Evolutionary conservation across 2,888 invertebrate species (phyloP), one percentile per base, ranked within the genome.

Genomic region (Trichopria drosophilae): DNA sequence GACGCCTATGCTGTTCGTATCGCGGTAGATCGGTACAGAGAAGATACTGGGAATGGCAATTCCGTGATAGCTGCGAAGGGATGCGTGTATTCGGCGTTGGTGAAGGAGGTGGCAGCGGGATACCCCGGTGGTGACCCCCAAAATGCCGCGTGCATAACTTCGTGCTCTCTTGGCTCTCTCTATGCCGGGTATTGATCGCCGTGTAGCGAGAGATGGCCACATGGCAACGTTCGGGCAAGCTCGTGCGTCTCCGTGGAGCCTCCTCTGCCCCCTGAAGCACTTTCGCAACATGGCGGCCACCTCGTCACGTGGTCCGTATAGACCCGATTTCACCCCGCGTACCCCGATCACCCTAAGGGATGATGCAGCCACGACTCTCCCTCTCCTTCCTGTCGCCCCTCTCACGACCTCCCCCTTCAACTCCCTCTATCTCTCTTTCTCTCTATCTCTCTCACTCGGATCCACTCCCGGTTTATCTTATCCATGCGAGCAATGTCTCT

Each of bases 111-210:
- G 40, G 19, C 50, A 51, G 32, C 51, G 15, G 28, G 24, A 22
- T 41, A 18, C 55, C 55, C 13, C 42, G 24, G 42, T 51, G 48
- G 49, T 49, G 36, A 49, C 37, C 63, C 66, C 62, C 64, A 64
- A 61, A 68, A 66, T 63, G 62, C 64, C 63, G 63, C 62, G 63
- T 68, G 66, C 69, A 68, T 68, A 68, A 71, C 68, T 73, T 67
- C 51, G 66, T 67, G 66, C 66, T 67, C 66, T 67, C 64, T 67
- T 66, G 66, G 63, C 64, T 66, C 64, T 61, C 59, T 48, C 51
- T 22, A 28, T 41, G 54, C 47, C 39, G 51, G 61, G 69, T 71
- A 73, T 72, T 72, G 71, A 72, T 72, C 73, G 72, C 64, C 57
- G 63, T 67, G 65, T 65, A 55, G 50, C 51, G 55, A 53, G 51